Base-by-base conservation (phyloP, 2,113 vertebrate genomes). In the Sinocyclocheilus maitianheensis region DNA sequence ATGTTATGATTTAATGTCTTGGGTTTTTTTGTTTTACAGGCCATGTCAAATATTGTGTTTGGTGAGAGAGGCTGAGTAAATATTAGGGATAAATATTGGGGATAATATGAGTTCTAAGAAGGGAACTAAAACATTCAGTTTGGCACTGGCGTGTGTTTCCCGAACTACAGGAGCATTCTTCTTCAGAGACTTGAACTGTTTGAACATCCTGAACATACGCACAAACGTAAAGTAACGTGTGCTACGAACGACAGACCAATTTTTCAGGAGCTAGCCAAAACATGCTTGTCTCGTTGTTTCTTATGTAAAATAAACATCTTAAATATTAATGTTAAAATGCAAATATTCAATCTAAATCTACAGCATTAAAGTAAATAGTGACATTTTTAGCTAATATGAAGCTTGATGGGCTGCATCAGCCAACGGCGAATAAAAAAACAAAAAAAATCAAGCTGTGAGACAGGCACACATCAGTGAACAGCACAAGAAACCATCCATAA, bases 31-130 rank as follows among this genome's bases (percentile, higher is more conserved):
- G 9, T 91, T 81, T 85, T 72, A 30, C 71, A n/a, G 87, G 91
- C 89, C 91, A 94, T 90, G 85, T 80, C 87, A 90, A 93, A 93
- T 94, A 92, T 93, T 94, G 87, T 91, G 93, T 88, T 92, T 93
- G 89, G 91, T 91, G 60, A 74, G 83, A 1, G 7, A 83, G 65
- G 86, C 60, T 89, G 89, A 76, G 81, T 85, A 67, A 89, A 88
- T 83, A 88, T 71, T 63, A 46, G 77, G 80, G 90, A 88, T 88
- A 75, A 84, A 91, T 83, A 88, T 55, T 60, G 51, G 75, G 80
- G 90, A 88, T 89, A 85, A 83, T 85, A 71, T 86, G 86, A 89
- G 74, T 72, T 81, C 71, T 83, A 74, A 77, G 74, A 84, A 90
- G 74, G 87, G 80, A 92, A 90, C 88, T 83, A 80, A 90, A 90